phyloP scores from a whole-genome alignment of 2,113 vertebrate genomes.

The Chascanopsetta lugubris region DNA sequence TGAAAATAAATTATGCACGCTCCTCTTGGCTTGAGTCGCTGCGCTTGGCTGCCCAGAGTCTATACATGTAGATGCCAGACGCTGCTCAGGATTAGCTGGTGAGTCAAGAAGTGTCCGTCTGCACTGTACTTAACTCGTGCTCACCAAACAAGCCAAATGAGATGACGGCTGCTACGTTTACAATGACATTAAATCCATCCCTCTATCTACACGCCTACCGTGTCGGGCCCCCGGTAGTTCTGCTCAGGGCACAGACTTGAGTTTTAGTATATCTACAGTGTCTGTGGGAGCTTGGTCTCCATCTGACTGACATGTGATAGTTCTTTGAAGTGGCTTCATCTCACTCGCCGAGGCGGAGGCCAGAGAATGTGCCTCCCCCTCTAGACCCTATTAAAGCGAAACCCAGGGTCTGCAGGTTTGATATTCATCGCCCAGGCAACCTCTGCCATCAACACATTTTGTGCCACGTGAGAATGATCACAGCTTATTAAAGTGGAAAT shows the following conservation, averaged over 20 bases:
- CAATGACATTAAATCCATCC: slow-evolving; percentile 14
- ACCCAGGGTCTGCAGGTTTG: slow-evolving; percentile 63
- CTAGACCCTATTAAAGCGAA: slow-evolving; percentile 77
- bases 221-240: not conserved
- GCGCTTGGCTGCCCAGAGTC: slow-evolving; percentile 44
- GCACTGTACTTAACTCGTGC: slow-evolving; percentile 14
- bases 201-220: not conserved
- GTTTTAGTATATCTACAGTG: slow-evolving; percentile 16
- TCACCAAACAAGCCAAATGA: slow-evolving; percentile 1
- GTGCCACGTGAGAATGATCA: slow-evolving; percentile 79
- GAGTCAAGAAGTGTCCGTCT: slow-evolving; percentile 38
- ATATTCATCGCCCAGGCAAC: slow-evolving; percentile 71
- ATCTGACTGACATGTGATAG: slow-evolving; percentile 60
- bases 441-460: slow-evolving; percentile 76
- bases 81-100: slow-evolving; percentile 37
- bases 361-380: slow-evolving; percentile 61
- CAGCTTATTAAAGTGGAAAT: slow-evolving; percentile 79
- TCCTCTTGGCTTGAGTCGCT: slow-evolving; percentile 22
- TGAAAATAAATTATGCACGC: slow-evolving; percentile 33
- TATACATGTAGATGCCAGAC: slow-evolving; percentile 36
- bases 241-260: slow-evolving; percentile 7
- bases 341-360: slow-evolving; percentile 59
- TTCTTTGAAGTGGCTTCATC: slow-evolving; percentile 68
- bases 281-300: slow-evolving; percentile 33
- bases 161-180: not conserved